A percentile compares a stretch with the other conserved stretches of the same genome.
These are phyloP conservation scores for Drosophila quinaria DNA, from an alignment of 2,888 invertebrate species.

Conservation along the genomic window DNA sequence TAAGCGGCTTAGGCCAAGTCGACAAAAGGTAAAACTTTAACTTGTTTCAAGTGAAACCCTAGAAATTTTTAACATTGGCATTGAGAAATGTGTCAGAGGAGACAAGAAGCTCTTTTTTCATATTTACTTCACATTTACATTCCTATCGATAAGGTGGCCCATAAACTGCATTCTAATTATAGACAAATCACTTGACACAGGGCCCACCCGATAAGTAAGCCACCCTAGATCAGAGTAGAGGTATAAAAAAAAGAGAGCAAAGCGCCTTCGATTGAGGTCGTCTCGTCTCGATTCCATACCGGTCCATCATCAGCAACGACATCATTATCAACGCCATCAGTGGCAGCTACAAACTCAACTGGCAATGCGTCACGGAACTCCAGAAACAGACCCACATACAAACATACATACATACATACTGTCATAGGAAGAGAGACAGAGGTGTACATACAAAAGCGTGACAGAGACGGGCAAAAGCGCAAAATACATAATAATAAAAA, in stretches of 20 bases:
- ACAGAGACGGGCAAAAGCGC: slow-evolving; percentile 76
- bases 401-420: neutral
- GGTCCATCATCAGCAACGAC: slow-evolving; percentile 78
- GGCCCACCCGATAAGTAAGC: slow-evolving; percentile 61
- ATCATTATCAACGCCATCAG: slow-evolving; percentile 80
- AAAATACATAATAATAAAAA: slow-evolving; percentile 80
- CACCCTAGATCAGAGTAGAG: slow-evolving; percentile 1
- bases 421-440: slow-evolving; percentile 27
- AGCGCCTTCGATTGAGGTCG: slow-evolving; percentile 45
- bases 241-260: slow-evolving; percentile 5
- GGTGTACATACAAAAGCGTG: slow-evolving; percentile 18
- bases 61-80: slow-evolving; percentile 46
- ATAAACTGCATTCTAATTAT: slow-evolving; percentile 64
- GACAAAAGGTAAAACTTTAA: slow-evolving; percentile 51
- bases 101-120: neutral
- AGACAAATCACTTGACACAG: slow-evolving; percentile 66
- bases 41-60: slow-evolving; percentile 53
- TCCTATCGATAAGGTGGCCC: slow-evolving; percentile 27
- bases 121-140: slow-evolving; percentile 1
- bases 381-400: slow-evolving; percentile 37
- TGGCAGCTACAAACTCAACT: slow-evolving; percentile 52
- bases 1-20: slow-evolving; percentile 53
- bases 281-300: slow-evolving; percentile 66
- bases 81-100: slow-evolving; percentile 50
- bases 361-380: slow-evolving; percentile 68